Evolutionary conservation across 2,888 invertebrate genomes (phyloP).

Genomic region (Neuroscelio doddi): DNA sequence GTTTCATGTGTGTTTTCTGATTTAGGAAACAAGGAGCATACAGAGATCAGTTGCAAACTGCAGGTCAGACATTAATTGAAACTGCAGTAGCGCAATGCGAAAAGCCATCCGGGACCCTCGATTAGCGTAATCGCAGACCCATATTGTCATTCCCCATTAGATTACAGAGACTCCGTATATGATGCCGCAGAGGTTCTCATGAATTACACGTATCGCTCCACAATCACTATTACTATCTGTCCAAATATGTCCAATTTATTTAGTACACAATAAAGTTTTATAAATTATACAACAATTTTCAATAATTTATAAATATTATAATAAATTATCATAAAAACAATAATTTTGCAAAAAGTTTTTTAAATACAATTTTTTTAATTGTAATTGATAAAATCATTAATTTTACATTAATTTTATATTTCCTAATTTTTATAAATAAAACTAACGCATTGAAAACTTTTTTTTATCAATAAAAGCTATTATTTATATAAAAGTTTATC

Average conservation of each 20-base stretch:
- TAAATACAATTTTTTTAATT: no score
- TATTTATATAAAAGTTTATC: no score
- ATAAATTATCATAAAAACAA: no score
- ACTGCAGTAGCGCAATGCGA: conserved; percentile 44
- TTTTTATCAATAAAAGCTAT: no score
- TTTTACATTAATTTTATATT: no score
- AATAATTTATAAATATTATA: no score
- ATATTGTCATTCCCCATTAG: conserved; percentile 60
- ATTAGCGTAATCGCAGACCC: conserved; percentile 63
- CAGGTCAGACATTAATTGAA: conserved; percentile 52
- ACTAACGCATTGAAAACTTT: no score
- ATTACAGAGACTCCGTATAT: conserved; percentile 52
- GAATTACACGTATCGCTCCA: conserved; percentile 24
- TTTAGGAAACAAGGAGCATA: conserved; percentile 33
- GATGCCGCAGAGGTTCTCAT: conserved; percentile 53
- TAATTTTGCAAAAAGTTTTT: no score
- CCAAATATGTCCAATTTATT: conserved; percentile 37
- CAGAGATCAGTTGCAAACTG: conserved; percentile 22
- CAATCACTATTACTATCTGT: conserved; percentile 34
- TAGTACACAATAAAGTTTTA: no score
- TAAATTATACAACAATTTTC: no score
- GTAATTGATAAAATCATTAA: no score
- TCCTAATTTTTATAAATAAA: no score
- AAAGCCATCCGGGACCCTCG: conserved; percentile 51
- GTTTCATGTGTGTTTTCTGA: conserved; percentile 6